Evolutionary conservation across 2,888 invertebrate genomes (phyloP).

Genomic region (Eumerus sabulonum): DNA sequence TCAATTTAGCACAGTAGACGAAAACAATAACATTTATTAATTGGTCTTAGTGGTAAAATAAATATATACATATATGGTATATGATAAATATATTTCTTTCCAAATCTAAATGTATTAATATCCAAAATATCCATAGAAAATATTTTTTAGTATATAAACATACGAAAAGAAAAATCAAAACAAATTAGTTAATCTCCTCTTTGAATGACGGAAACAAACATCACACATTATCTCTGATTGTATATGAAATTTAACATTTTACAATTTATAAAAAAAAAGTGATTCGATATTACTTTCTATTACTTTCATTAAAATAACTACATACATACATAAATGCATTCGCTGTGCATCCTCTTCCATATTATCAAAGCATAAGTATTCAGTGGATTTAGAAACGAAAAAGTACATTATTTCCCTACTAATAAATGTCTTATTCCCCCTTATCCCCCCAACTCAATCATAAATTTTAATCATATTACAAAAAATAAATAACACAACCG

Average conservation of each 20-base stretch:
- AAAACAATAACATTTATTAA: slow-evolving; percentile 64
- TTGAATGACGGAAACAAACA: slow-evolving; percentile 22
- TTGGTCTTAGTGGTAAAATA: slow-evolving; percentile 55
- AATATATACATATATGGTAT: neutral
- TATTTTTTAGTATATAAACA: slow-evolving; percentile 55
- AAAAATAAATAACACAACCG: slow-evolving; percentile 24
- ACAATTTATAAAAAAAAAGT: slow-evolving; percentile 18
- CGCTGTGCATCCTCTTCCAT: slow-evolving; percentile 65
- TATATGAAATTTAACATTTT: slow-evolving; percentile 56
- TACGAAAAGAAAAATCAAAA: slow-evolving; percentile 21
- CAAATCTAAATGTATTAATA: slow-evolving; percentile 66
- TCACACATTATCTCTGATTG: slow-evolving; percentile 50
- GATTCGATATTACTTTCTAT: too few relatives aligned
- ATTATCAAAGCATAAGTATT: slow-evolving; percentile 51
- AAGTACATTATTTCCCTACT: slow-evolving; percentile 58
- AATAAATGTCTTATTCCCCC: slow-evolving; percentile 52
- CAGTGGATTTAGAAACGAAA: slow-evolving; percentile 52
- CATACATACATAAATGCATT: slow-evolving; percentile 39
- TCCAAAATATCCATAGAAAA: slow-evolving; percentile 64
- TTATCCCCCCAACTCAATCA: slow-evolving; percentile 39
- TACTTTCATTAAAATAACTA: slow-evolving; percentile 39
- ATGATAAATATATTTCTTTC: slow-evolving; percentile 59
- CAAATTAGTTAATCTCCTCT: slow-evolving; percentile 27
- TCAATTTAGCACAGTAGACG: slow-evolving; percentile 66
- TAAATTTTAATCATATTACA: slow-evolving; percentile 49